Evolutionary conservation across 2,888 invertebrate genomes (phyloP).

Genomic region (Drosophila tanythrix): DNA sequence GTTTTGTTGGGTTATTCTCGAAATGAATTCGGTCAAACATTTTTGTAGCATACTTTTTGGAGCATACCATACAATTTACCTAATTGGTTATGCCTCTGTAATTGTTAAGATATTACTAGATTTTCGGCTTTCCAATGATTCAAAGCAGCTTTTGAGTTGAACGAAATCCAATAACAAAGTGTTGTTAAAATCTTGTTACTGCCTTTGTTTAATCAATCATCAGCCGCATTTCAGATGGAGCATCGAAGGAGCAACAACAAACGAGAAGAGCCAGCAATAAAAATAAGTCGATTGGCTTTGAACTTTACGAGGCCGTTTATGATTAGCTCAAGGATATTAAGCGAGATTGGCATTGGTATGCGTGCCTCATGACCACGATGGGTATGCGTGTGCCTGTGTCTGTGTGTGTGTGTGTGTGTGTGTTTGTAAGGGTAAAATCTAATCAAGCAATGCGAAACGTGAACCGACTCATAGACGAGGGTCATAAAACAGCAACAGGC

Average conservation of each 20-base stretch:
- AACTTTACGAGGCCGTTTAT: conserved; percentile 54
- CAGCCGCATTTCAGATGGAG: conserved; percentile 12
- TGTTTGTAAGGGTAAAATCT: conserved; percentile 50
- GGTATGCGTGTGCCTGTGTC: conserved; percentile 1
- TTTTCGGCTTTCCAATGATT: not conserved
- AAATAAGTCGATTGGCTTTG: conserved; percentile 67
- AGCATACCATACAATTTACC: not conserved
- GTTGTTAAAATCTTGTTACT: not conserved
- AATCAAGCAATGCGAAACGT: conserved; percentile 71
- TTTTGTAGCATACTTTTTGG: conserved; percentile 49
- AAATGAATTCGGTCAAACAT: not conserved
- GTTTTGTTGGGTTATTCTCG: not conserved
- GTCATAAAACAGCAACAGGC: conserved; percentile 56
- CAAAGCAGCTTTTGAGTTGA: not conserved
- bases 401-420: conserved; percentile 27
- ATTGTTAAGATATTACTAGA: not conserved
- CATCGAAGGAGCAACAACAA: conserved; percentile 19
- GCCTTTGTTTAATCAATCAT: not conserved
- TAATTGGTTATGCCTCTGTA: not conserved
- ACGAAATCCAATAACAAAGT: not conserved
- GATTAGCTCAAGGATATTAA: conserved; percentile 47
- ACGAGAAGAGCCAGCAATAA: conserved; percentile 40
- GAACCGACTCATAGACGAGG: conserved; percentile 55
- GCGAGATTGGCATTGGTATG: conserved; percentile 29
- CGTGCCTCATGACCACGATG: not conserved